Evolutionary conservation across 2,888 invertebrate species (phyloP), one percentile per base, ranked within the genome.

Genomic region (Caradrina kadenii): DNA sequence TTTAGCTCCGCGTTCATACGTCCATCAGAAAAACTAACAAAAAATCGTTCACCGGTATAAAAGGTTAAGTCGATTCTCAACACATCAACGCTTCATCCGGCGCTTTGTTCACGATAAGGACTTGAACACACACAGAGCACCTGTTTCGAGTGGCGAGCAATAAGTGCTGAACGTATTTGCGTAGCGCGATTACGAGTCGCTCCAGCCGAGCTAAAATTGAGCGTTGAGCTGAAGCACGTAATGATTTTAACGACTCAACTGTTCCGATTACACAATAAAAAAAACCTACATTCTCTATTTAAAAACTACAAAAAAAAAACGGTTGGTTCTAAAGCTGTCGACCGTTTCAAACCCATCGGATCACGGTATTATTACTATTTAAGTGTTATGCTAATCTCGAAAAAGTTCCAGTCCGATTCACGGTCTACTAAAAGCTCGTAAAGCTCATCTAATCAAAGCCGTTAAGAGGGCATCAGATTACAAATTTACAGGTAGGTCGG

Each of bases 121-220:
- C 88, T 86, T 91, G 89, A 86, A 90, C 89, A 94, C 90, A 93
- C 91, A 92, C 86, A 86, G 87, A 87, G 89, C 90, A 93, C 93
- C 92, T 92, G 93, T 90, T 90, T 89, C 91, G 89, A 94, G 93
- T 89, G 91, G 90, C 84, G 86, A 90, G 89, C 91, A 90, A 91
- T 93, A 93, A 94, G 95, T 92, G 95, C 94, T 92, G 90, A 93
- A 91, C 91, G 93, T 95, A 95, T 95, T 95, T 95, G 92, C 94
- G 87, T 87, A 89, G 89, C 89, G 87, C 93, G 93, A 94, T 94
- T 93, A 94, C 92, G 91, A 90, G 88, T 86, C 82, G 85, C 80
- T 87, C 85, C 84, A 83, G 87, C 84, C 83, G 86, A 85, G 86
- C 82, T 88, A 81, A 88, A 86, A 86, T 86, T 86, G 86, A 85